Percentiles rank a stretch among this genome's conserved stretches.
Evolutionary conservation across 2,113 vertebrate species (phyloP).

Genomic region (Syrmaticus mikado): DNA sequence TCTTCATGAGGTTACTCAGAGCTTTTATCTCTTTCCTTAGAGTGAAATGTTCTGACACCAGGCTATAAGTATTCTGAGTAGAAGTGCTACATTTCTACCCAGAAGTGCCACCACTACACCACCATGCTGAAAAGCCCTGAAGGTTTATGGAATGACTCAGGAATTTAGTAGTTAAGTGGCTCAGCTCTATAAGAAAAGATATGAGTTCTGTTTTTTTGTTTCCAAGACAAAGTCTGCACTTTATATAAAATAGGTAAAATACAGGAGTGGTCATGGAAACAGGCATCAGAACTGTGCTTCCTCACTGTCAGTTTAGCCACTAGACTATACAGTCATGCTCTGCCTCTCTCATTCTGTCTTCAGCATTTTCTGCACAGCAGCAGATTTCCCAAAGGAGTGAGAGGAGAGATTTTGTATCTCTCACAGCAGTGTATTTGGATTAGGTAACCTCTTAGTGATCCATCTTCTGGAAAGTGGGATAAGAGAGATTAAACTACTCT

Average conservation of each 20-base stretch:
- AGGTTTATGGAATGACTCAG: rapidly evolving
- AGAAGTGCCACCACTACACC: too few relatives aligned
- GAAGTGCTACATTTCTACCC: rapidly evolving
- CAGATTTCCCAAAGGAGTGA: not conserved
- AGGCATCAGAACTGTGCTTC: not conserved
- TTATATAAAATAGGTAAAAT: not conserved
- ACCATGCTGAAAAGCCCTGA: not conserved
- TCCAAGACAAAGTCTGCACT: not conserved
- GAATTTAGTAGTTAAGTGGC: not conserved
- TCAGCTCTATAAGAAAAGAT: not conserved
- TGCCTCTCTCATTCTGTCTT: not conserved
- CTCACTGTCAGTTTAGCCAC: not conserved
- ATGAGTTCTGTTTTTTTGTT: not conserved
- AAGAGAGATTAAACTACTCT: not conserved
- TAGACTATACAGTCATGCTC: not conserved
- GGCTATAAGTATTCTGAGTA: not conserved
- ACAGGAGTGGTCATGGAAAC: not conserved
- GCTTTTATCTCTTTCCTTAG: not conserved
- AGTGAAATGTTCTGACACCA: not conserved
- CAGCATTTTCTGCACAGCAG: not conserved
- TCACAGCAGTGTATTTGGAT: not conserved
- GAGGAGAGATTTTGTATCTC: not conserved
- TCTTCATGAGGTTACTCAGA: not conserved
- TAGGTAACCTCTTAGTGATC: not conserved
- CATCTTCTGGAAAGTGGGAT: not conserved